Base-by-base conservation (phyloP, 2,888 invertebrate genomes). In the Drosophila peninsularis region DNA sequence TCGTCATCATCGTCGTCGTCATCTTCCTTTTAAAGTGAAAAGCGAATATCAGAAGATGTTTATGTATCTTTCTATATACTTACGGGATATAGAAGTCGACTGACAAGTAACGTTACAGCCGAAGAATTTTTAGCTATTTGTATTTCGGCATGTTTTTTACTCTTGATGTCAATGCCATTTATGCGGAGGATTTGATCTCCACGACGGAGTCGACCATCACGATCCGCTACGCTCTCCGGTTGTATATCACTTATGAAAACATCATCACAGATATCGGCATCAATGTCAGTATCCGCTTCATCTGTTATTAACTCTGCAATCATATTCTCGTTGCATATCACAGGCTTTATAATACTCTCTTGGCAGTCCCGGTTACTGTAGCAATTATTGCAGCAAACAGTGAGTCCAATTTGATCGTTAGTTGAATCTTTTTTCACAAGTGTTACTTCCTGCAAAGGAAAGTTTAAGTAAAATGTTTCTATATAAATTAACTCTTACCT, bases 201-300 rank as follows among this genome's bases (percentile, higher is more conserved):
- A 80, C 94, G 94, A 39, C 94, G 92, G 37, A 95, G 90, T 37
- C 94, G 93, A 32, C 94, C 95, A 84, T 95, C 94, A 45, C 93
- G 91, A 32, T 93, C 94, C 5, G 95, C 95, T 21, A 94, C 92
- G 82, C 94, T 94, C 75, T 94, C 93, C 27, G 94, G 93, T 63
- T 94, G 93, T 82, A 95, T 94, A 92, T 95, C 95, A 83, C 95
- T 94, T 79, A 96, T 94, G 89, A 95, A 95, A 58, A 96, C 95
- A 90, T 95, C 95, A 44, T 94, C 90, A 63, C 86, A 87, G 13
- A 74, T 93, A 30, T 30, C 21, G 1, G 2, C 13, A 19, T 47
- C 24, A 1, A 21, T 9, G 2, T 42, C 21, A 3, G 24, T 24
- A 14, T 94, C 93, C 93, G 27, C 21, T 5, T 77, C 49, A 61